A percentile compares a stretch with the other conserved stretches of the same genome.
These are phyloP conservation scores for Thereva nobilitata DNA, from an alignment of 2,888 invertebrate genomes.

Conservation along the genomic window DNA sequence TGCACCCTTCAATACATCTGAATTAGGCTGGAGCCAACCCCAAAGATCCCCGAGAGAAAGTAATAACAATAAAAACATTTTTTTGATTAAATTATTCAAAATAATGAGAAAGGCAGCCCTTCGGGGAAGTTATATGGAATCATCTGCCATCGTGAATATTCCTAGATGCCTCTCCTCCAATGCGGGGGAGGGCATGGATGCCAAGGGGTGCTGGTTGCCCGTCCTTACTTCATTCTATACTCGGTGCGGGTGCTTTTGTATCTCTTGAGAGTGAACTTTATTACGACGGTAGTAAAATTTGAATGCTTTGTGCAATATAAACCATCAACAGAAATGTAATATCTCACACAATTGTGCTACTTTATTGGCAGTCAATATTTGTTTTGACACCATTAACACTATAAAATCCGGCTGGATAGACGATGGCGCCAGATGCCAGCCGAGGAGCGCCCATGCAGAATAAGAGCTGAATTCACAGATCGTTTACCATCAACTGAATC, in stretches of 20 bases:
- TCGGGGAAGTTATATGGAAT: slow-evolving; percentile 25
- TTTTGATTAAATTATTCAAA: slow-evolving; percentile 37
- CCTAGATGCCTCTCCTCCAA: not conserved
- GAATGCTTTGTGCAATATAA: slow-evolving; percentile 4
- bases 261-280: slow-evolving; percentile 24
- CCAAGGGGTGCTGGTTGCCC: not conserved
- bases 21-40: slow-evolving; percentile 6
- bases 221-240: not conserved
- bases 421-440: slow-evolving; percentile 16
- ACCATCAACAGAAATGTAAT: slow-evolving; percentile 19
- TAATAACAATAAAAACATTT: slow-evolving; percentile 35
- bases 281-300: slow-evolving; percentile 22
- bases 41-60: slow-evolving; percentile 9
- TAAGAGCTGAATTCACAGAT: slow-evolving; percentile 28
- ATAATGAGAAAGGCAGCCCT: slow-evolving; percentile 35
- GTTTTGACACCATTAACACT: slow-evolving; percentile 35
- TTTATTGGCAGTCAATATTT: slow-evolving; percentile 33
- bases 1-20: slow-evolving; percentile 27
- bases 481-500: slow-evolving; percentile 4
- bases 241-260: not conserved
- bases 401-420: slow-evolving; percentile 21
- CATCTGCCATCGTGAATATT: not conserved
- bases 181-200: not conserved
- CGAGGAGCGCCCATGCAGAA: slow-evolving; percentile 14
- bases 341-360: slow-evolving; percentile 19